Base-by-base conservation (phyloP, 2,113 vertebrate species). In the Sylvietta virens region DNA sequence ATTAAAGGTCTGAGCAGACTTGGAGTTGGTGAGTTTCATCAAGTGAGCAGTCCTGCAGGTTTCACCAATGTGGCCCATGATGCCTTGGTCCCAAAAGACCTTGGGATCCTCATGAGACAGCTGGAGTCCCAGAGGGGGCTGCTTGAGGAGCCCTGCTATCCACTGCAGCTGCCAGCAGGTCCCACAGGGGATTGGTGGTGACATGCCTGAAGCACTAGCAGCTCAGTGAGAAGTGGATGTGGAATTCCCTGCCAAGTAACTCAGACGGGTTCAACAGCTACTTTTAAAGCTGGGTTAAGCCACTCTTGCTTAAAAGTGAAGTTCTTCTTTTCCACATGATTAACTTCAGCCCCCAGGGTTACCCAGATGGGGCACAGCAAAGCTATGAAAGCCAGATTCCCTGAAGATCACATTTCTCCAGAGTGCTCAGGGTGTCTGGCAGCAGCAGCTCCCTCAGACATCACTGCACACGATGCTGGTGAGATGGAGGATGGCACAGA, bases 391-490 rank as follows among this genome's bases (percentile, higher is more conserved):
- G 22, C 45, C 14, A 15, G 13, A 57, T 86, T 70, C 45, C 40
- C 39, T 27, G 35, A 27, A 61, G 50, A 33, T 11, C 26, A 28
- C 1, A 0, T 61, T 73, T 87, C 54, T 39, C 31, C 56, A 70
- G 50, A 1, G 0, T n/a, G 54, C 18, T 40, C 45, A 81, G 45
- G 40, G 35, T 56, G 54, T 40, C 50, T 30, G 54, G 45, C 54
- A 81, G 81, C 35, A 40, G 35, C 58, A 69, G 48, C 11, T 53
- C 4, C 3, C 50, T 24, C 31, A 4, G 56, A 18, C 24, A 23
- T 27, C 24, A 8, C 78, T 0, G 2, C 3, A 7, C 1, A 1
- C 0, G 1, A 18, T 16, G 39, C 21, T 21, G 50, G 26, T 0
- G 3, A 42, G 28, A 9, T 15, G 12, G 31, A 74, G 19, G 15